phyloP scores from a whole-genome alignment of 64 coral and sea anemone genomes.

The Montipora capricornis region DNA sequence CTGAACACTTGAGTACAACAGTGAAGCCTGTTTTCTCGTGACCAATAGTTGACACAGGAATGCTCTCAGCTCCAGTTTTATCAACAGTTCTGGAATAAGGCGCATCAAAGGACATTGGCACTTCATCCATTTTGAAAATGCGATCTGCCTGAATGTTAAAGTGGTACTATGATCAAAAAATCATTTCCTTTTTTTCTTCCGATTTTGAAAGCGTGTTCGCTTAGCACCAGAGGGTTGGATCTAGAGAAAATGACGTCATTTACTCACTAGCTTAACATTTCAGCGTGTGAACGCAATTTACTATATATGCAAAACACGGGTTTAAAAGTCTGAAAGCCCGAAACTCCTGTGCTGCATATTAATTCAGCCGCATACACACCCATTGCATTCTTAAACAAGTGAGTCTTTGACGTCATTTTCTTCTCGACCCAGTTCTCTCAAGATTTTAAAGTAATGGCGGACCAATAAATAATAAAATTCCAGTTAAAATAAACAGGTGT shows the following conservation, averaged over 20 bases:
- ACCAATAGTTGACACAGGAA: conserved; percentile 64
- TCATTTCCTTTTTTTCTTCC: no score
- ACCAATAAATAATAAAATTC: no score
- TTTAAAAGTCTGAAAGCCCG: no score
- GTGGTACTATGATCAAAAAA: no score
- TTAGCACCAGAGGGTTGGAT: no score
- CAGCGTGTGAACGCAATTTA: not conserved
- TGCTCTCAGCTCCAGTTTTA: conserved; percentile 34
- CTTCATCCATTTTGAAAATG: conserved; percentile 81
- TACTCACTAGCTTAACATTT: conserved; percentile 19
- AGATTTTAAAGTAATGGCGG: no score
- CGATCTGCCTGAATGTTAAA: not conserved
- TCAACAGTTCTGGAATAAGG: conserved; percentile 46
- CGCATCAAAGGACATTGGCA: conserved; percentile 63
- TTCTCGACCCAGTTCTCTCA: conserved; percentile 59
- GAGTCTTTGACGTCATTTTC: conserved; percentile 32
- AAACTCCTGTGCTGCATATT: no score
- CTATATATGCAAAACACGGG: no score
- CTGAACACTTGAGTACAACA: conserved; percentile 71
- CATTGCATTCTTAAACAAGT: conserved; percentile 1
- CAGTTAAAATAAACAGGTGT: no score
- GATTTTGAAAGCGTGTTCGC: no score
- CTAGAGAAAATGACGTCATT: no score
- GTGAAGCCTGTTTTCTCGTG: conserved; percentile 72
- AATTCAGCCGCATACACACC: no score